Evolutionary conservation across 1,140 invertebrate species (phyloP).

Genomic region (Drosophila takahashii): DNA sequence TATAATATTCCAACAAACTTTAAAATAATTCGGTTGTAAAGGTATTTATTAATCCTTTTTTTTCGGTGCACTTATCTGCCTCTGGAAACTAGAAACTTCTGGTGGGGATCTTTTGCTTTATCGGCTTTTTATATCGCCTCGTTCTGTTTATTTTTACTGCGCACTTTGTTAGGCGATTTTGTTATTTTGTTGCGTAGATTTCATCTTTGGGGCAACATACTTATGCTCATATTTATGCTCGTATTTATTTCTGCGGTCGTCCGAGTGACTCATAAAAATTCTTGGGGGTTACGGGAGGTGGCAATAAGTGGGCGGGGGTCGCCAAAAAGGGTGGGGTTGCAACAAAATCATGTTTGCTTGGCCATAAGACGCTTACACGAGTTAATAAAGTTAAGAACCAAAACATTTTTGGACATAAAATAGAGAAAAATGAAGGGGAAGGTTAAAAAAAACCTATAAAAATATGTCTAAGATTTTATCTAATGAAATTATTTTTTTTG

Average conservation of each 20-base stretch:
- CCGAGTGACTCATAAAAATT: constrained; percentile 41
- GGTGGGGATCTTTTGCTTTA: constrained; percentile 41
- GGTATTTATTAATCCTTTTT: background rate
- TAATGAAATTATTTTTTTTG: background rate
- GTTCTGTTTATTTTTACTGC: constrained; percentile 61
- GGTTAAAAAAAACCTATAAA: background rate
- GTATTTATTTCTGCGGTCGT: constrained; percentile 43
- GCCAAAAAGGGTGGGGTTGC: constrained; percentile 1
- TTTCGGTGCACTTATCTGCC: background rate
- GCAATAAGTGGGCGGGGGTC: constrained; percentile 6
- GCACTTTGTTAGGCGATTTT: constrained; percentile 53
- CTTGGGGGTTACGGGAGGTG: background rate
- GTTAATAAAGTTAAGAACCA: constrained; percentile 33
- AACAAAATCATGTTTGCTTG: constrained; percentile 12
- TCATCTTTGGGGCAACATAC: constrained; percentile 24
- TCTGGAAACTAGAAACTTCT: constrained; percentile 21
- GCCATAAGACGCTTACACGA: constrained; percentile 23
- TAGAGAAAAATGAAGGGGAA: background rate
- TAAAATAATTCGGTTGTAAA: background rate
- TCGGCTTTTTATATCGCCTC: constrained; percentile 23
- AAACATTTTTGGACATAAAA: background rate
- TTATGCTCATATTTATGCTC: constrained; percentile 28
- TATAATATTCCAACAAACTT: background rate
- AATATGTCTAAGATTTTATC: background rate
- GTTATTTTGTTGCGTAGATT: constrained; percentile 50